Evolutionary conservation across 1,140 invertebrate species (phyloP), one percentile per base, ranked within the genome.

Genomic region (Tribolium madens): DNA sequence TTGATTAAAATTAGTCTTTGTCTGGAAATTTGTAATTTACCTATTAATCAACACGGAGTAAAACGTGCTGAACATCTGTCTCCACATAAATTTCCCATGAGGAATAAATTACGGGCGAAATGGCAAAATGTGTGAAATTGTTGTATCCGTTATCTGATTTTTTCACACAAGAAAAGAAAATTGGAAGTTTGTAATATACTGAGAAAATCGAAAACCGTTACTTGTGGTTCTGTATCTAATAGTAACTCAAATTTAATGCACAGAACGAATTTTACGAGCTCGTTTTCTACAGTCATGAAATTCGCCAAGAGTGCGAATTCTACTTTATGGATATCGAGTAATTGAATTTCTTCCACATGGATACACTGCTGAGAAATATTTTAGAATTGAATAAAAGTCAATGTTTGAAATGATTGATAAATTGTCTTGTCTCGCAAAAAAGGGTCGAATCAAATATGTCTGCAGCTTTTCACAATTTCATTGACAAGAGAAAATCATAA

Each of bases 51-150:
- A 64, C 31, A 13, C 57, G 26, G 57, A 33, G 57, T 26, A 26
- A 64, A 64, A 64, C 26, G 57, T 64, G 57, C 26, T 64, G 57
- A 64, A 64, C 57, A 64, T 64, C 57, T 64, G 57, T 64, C 14
- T 26, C 36, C 57, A 64, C 13, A 64, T 64, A 64, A 64, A 64
- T 64, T 64, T 64, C 21, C 57, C 21, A 21, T 2, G 52, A 6
- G 57, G 26, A 33, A 64, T 64, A 33, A 64, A 64, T 64, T 64
- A 64, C 26, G 57, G 13, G 26, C 36, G 6, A 42, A 42, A n/a
- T n/a, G 36, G 36, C 36, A 42, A 42, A 42, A 42, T 42, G 36
- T 42, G 36, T 42, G 36, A 42, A 42, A 42, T 42, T 42, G 36
- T 42, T 42, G 36, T 42, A 42, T 42, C 36, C 36, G 36, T n/a